Evolutionary conservation across 2,888 invertebrate genomes (phyloP).

Genomic region (Sphaerophoria rueppellii): DNA sequence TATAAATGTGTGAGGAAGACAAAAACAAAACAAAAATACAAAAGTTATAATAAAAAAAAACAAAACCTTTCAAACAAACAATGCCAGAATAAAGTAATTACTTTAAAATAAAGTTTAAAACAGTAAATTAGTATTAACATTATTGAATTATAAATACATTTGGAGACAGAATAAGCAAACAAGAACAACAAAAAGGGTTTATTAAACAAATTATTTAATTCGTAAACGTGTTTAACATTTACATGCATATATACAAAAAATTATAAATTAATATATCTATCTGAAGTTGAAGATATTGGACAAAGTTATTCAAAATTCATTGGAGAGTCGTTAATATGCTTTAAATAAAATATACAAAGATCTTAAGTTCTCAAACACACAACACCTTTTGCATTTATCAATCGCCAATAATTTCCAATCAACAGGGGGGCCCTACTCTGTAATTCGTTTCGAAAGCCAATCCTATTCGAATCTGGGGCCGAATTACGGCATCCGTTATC

Average conservation of each 20-base stretch:
- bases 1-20: slow-evolving; percentile 50
- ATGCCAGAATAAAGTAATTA: slow-evolving; percentile 47
- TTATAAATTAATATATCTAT: slow-evolving; percentile 62
- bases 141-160: slow-evolving; percentile 74
- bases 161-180: slow-evolving; percentile 73
- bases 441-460: no score
- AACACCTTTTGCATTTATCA: no score
- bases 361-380: no score
- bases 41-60: slow-evolving; percentile 47
- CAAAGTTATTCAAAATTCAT: slow-evolving; percentile 69
- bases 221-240: slow-evolving; percentile 68
- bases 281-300: slow-evolving; percentile 74
- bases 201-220: slow-evolving; percentile 72
- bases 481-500: no score
- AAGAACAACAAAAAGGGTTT: slow-evolving; percentile 66
- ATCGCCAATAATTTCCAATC: no score
- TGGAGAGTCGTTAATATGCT: neutral
- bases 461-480: no score
- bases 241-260: slow-evolving; percentile 49
- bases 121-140: slow-evolving; percentile 66
- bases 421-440: no score
- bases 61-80: slow-evolving; percentile 40
- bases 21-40: slow-evolving; percentile 39
- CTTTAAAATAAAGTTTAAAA: slow-evolving; percentile 27
- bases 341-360: no score